Base-by-base conservation (phyloP, 64 coral and sea anemone species). In the Stichodactyla mertensii region DNA sequence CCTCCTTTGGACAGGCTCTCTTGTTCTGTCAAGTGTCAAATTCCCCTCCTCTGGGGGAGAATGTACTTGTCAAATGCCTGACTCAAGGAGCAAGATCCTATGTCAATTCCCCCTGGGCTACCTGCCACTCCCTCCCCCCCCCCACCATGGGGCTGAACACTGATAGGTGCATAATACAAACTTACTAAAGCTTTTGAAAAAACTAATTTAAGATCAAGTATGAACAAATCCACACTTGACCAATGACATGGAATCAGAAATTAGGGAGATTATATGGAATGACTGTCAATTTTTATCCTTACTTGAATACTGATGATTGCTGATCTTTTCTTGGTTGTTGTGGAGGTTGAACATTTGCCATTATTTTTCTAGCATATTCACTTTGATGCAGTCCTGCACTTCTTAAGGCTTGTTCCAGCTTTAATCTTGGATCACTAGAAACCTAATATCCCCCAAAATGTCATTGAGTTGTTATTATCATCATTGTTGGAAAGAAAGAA, bases 261-360 rank as follows among this genome's bases (percentile, higher is more conserved):
- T 10, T 31, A 0, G 23, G 3, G 2, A 4, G 3, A 9, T 28
- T 28, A 36, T 36, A 36, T 36, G 31, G 31, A 36, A 36, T 71
- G 4, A 10, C 22, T 28, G 6, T 31, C 11, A 6, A 61, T 58
- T 51, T 9, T 45, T 14, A 51, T 78, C 61, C 91, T 80, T 90
- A 96, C 94, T 99, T 99, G 78, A 99, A 99, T 16, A 99, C 51
- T 64, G 93, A 88, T 79, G 97, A 99, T 24, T 95, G 90, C 84
- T 99, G 97, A 16, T 99, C 97, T 71, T 94, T 94, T 19, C 97
- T 85, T 15, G 97, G 90, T 84, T 92, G 81, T 59, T 92, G 93
- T 16, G 93, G 93, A 20, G 97, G 97, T 85, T 92, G 92, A 16
- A 99, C 87, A 51, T 78, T 85, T 28, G 97, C 93, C 56, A 99